Percentiles rank a stretch among this genome's conserved stretches.
These are phyloP conservation scores for Gadopsis bispinosus DNA, from an alignment of 2,797 vertebrate species.

Conservation along the genomic window DNA sequence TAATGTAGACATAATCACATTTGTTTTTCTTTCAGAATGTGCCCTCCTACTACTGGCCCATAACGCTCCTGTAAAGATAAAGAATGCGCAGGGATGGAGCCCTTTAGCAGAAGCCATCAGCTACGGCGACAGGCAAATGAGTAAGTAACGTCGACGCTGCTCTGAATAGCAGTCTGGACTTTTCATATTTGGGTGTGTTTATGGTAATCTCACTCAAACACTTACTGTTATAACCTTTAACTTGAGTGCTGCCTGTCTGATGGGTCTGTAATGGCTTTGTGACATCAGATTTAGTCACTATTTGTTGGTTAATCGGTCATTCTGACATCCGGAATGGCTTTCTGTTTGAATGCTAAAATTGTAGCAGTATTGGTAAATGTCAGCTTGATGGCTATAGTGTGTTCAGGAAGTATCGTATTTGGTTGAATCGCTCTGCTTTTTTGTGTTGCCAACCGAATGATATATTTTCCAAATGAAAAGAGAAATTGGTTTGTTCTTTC, in stretches of 20 bases:
- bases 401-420: not conserved
- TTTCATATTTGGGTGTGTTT: constrained; percentile 8
- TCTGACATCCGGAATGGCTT: constrained; percentile 19
- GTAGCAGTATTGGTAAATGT: constrained; percentile 19
- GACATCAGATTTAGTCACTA: constrained; percentile 10
- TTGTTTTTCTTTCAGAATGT: constrained; percentile 88
- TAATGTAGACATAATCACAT: not conserved
- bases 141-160: constrained; percentile 78
- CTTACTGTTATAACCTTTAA: constrained; percentile 15
- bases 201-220: constrained; percentile 15
- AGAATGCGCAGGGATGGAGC: constrained; percentile 98
- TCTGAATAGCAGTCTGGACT: not conserved
- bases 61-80: constrained; percentile 96
- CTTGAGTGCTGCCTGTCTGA: not conserved
- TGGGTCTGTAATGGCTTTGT: not conserved
- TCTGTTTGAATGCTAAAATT: constrained; percentile 34
- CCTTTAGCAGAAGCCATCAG: constrained; percentile 97
- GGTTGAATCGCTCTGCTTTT: not conserved
- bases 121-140: constrained; percentile 97
- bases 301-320: constrained; percentile 15
- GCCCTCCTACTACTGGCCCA: constrained; percentile 95
- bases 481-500: not conserved
- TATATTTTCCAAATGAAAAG: not conserved
- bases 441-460: not conserved
- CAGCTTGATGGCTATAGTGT: constrained; percentile 10